Evolutionary conservation across 2,797 vertebrate species (phyloP).

Genomic region (Bradypus variegatus): DNA sequence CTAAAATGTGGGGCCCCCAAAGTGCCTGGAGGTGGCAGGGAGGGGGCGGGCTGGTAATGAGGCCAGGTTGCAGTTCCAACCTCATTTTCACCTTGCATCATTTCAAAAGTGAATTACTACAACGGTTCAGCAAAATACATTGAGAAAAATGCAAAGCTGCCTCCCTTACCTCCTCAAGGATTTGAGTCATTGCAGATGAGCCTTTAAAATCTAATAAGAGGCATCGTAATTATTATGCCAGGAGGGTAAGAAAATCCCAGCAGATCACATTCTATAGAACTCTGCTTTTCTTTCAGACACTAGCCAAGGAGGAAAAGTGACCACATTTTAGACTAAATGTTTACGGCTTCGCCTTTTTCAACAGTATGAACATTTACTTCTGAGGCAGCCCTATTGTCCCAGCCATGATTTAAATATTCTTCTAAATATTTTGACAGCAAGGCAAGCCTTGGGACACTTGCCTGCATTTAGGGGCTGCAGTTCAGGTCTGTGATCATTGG

Average conservation of each 20-base stretch:
- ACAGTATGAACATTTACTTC: slow-evolving; percentile 40
- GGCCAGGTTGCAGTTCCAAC: background rate
- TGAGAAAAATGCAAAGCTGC: slow-evolving; percentile 39
- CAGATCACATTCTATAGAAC: slow-evolving; percentile 59
- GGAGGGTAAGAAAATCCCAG: slow-evolving; percentile 49
- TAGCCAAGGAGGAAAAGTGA: slow-evolving; percentile 30
- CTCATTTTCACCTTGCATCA: background rate
- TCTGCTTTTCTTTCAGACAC: slow-evolving; percentile 22
- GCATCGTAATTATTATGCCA: slow-evolving; percentile 49
- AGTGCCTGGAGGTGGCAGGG: slow-evolving; percentile 42
- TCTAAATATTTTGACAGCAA: slow-evolving; percentile 63
- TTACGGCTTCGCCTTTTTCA: slow-evolving; percentile 49
- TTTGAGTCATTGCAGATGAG: slow-evolving; percentile 40
- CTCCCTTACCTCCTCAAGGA: background rate
- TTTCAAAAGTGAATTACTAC: slow-evolving; percentile 28
- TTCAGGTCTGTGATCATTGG: background rate
- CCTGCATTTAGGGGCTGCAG: background rate
- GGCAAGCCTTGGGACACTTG: slow-evolving; percentile 17
- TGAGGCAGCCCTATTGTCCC: slow-evolving; percentile 38
- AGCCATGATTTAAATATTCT: slow-evolving; percentile 41
- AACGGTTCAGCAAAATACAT: background rate
- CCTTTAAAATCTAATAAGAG: slow-evolving; percentile 48
- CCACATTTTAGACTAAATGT: slow-evolving; percentile 53
- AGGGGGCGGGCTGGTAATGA: background rate
- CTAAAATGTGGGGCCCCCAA: slow-evolving; percentile 42